Percentiles rank a stretch among this genome's conserved stretches.
Evolutionary conservation across 2,888 invertebrate species (phyloP).

Genomic region (Rosalia funebris): DNA sequence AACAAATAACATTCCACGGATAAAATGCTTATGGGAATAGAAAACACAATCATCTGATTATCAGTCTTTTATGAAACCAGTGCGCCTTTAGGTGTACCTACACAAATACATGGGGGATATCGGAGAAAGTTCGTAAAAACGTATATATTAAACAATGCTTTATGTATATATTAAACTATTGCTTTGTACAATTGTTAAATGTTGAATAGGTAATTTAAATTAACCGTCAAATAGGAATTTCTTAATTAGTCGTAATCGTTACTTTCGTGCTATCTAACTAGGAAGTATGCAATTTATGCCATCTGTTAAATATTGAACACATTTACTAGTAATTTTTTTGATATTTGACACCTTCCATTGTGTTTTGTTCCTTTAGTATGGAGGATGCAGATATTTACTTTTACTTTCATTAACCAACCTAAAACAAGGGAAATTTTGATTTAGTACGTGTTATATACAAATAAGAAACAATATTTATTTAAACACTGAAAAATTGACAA

Average conservation of each 20-base stretch:
- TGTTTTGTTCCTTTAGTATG: slow-evolving; percentile 16
- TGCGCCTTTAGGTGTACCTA: no score
- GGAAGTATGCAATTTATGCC: slow-evolving; percentile 6
- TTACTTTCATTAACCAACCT: slow-evolving; percentile 44
- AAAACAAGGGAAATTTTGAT: no score
- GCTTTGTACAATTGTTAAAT: not conserved
- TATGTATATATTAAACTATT: not conserved
- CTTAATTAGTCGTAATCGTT: no score
- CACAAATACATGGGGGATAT: not conserved
- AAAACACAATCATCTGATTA: no score
- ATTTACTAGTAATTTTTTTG: not conserved
- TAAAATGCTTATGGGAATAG: no score
- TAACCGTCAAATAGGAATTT: not conserved
- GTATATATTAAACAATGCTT: not conserved
- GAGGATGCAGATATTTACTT: slow-evolving; percentile 20
- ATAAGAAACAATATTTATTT: no score
- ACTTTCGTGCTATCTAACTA: no score
- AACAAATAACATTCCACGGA: no score
- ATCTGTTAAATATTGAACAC: not conserved
- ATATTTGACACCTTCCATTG: not conserved
- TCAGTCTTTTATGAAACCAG: no score
- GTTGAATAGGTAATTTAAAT: not conserved
- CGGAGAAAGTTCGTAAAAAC: not conserved
- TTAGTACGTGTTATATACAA: no score
- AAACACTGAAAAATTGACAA: no score